Percentiles rank a stretch among this genome's conserved stretches.
Evolutionary conservation across 2,797 vertebrate species (phyloP).

Genomic region (Pipistrellus pipistrellus): DNA sequence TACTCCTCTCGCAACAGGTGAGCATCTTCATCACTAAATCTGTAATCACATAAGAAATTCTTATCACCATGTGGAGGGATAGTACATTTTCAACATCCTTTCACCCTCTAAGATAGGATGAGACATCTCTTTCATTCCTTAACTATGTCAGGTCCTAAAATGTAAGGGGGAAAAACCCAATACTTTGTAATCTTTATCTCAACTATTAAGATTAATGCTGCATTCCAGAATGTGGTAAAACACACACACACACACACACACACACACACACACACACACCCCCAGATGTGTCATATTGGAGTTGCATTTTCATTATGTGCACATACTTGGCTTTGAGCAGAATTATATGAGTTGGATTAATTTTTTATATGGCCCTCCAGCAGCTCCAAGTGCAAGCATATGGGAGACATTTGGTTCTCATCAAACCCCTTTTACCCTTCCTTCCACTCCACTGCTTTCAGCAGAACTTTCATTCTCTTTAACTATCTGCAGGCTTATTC

Average conservation of each 20-base stretch:
- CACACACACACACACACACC: too few relatives aligned
- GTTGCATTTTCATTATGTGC: conserved; percentile 73
- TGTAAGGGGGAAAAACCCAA: neutral
- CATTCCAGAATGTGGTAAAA: conserved; percentile 56
- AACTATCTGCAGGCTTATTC: conserved; percentile 80
- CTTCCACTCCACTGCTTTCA: conserved; percentile 72
- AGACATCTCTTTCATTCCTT: neutral
- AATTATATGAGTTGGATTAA: conserved; percentile 70
- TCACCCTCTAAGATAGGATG: conserved; percentile 46
- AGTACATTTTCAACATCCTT: conserved; percentile 21
- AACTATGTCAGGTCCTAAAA: neutral
- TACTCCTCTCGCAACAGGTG: neutral
- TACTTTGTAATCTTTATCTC: conserved; percentile 24
- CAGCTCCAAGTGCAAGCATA: conserved; percentile 47
- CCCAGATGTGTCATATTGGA: conserved; percentile 61
- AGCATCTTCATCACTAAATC: neutral
- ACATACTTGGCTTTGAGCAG: conserved; percentile 73
- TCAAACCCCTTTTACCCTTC: conserved; percentile 74
- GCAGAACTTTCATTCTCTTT: conserved; percentile 75
- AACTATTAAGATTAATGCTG: conserved; percentile 62
- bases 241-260: neutral
- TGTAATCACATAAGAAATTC: neutral
- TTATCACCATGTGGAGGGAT: neutral
- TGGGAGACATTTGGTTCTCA: conserved; percentile 80
- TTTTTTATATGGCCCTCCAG: conserved; percentile 68